Base-by-base conservation (phyloP, 1,140 invertebrate genomes). In the Trichonephila inaurata region DNA sequence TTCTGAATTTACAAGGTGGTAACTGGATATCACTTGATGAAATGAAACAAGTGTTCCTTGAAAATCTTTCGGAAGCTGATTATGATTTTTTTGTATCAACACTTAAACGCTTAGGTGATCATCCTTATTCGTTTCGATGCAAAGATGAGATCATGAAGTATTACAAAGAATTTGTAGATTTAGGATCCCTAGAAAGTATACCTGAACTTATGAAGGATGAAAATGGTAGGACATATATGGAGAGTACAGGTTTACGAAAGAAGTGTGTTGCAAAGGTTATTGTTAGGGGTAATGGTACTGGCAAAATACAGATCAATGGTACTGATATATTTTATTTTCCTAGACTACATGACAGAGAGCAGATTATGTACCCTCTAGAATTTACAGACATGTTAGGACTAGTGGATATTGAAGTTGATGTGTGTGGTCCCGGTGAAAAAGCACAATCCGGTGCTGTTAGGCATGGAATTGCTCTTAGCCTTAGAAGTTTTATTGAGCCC, bases 291-390 rank as follows among this genome's bases (percentile, higher is more conserved):
- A 97, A 98, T 88, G 98, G 98, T 24, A 97, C 97, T 62, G 98
- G 98, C 19, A 96, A 97, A 95, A 97, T 99, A 91, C 97, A 95
- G 40, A 98, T 99, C 77, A 99, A 99, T 96, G 97, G 97, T 24
- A 93, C 94, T 62, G 95, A 96, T 93, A 95, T 98, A n/a, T 96
- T 96, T 2, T 98, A 98, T 95, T 98, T 98, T 95, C 95, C 96
- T 60, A 96, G 97, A 94, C 95, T 97, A 18, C 97, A 98, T 95
- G 95, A 97, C 72, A 97, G 96, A 91, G 95, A 96, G 58, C 96
- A 98, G 97, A 95, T 99, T 24, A 95, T 99, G 94, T 98, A 98
- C 95, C 99, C 99, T 8, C 96, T 99, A 81, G 96, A 98, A 94
- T 98, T 99, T 95, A 97, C 97, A 91, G 97, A 97, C 40, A 97